phyloP scores from a whole-genome alignment of 1,140 invertebrate species.

The Planococcus citri region DNA sequence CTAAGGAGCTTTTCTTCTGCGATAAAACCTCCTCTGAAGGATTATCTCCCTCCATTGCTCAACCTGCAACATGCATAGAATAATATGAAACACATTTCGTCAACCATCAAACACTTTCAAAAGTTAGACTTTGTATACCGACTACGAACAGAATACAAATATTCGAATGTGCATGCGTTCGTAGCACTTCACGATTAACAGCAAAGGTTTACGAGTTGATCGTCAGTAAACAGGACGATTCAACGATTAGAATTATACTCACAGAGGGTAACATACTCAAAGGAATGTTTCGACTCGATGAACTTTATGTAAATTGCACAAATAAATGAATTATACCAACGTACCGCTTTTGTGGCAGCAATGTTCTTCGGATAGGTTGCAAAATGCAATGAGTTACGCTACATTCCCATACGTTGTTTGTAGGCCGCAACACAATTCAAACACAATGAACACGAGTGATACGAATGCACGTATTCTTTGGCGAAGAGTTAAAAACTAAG shows the following conservation, averaged over 20 bases:
- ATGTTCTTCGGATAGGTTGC: neutral
- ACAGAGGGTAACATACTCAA: too few relatives aligned
- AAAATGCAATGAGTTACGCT: neutral
- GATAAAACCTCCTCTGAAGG: neutral
- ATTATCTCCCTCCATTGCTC: neutral
- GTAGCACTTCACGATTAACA: too few relatives aligned
- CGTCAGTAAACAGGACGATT: too few relatives aligned
- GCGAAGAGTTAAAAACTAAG: neutral
- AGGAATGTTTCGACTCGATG: too few relatives aligned
- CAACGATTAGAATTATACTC: too few relatives aligned
- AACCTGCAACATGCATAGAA: neutral
- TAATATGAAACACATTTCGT: neutral
- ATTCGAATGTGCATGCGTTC: too few relatives aligned
- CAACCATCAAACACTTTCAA: too few relatives aligned
- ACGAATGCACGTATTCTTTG: too few relatives aligned
- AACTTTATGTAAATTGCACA: too few relatives aligned
- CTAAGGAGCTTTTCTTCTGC: conserved; percentile 37
- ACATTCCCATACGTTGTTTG: neutral
- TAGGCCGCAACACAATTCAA: neutral
- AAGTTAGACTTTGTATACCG: too few relatives aligned
- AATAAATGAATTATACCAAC: neutral
- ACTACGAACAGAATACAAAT: too few relatives aligned
- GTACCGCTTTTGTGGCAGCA: neutral
- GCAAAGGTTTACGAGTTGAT: too few relatives aligned
- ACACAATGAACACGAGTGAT: neutral